Conservation (phyloP, 2,797 vertebrate genomes). For the Dermochelys coriacea region DNA sequence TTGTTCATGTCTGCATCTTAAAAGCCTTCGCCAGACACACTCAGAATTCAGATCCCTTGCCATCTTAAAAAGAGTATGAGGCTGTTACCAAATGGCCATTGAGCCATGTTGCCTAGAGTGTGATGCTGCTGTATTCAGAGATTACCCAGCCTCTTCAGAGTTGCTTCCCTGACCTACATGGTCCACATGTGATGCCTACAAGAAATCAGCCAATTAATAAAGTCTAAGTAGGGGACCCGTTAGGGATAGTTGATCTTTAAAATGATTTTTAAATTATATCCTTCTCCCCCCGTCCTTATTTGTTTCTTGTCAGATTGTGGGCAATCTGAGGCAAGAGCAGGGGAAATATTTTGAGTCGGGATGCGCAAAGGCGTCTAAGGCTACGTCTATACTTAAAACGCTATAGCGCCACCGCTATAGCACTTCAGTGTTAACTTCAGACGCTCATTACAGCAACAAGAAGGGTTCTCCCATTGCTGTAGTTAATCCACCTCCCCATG, state of each 20-base stretch:
- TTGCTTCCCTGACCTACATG: fast-evolving
- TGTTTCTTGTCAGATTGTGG: fast-evolving
- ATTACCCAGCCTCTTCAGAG: fast-evolving
- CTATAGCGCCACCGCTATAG: not conserved
- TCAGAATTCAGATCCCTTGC: not conserved
- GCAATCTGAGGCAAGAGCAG: not conserved
- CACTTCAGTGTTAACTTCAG: not conserved
- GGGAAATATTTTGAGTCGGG: not conserved
- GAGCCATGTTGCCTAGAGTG: not conserved
- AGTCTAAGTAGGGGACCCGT: not conserved
- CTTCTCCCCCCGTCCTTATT: not conserved
- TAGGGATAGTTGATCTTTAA: not conserved
- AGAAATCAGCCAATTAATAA: not conserved
- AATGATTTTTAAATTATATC: not conserved
- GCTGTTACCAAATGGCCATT: not conserved
- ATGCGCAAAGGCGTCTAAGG: not conserved
- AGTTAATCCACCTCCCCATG: not conserved
- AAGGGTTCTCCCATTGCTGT: not conserved
- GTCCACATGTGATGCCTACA: not conserved
- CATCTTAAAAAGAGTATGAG: not conserved
- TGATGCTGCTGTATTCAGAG: not conserved
- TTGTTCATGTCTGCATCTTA: not conserved
- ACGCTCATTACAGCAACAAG: not conserved
- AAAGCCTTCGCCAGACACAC: conserved; percentile 1
- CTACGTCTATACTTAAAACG: not conserved